Evolutionary conservation across 2,888 invertebrate species (phyloP), one percentile per base, ranked within the genome.

Genomic region (Chrysina gloriosa): DNA sequence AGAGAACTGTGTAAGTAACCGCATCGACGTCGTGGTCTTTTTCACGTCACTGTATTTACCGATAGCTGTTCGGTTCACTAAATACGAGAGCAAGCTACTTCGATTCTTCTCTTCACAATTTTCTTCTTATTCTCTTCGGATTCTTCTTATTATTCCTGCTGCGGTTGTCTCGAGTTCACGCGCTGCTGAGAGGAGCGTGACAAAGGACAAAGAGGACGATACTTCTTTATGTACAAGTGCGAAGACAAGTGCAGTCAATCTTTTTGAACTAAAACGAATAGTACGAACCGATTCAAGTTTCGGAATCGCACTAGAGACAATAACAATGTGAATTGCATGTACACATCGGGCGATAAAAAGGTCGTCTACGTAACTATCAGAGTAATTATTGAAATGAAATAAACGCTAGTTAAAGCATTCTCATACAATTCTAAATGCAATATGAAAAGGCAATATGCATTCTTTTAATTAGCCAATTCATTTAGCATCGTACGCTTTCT

Each of bases 31-130:
- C 19, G 16, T 52, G 31, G 19, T 52, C 31, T 52, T 52, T 52
- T 52, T 52, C 52, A 16, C 52, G 52, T 52, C 52, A 52, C 52
- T 31, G 14, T 61, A 29, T 61, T 61, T 61, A 61, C 58, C 42
- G 29, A 61, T 61, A 42, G 42, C 6, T 21, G 23, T 45, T 29
- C 27, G 14, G 50, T 29, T 29, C 5, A n/a, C 14, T 50, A 14
- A 14, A 25, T 25, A 14, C 39, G 7, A 31, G 14, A 25, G 25
- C 23, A 7, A 58, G 39, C 23, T 21, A 36, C 36, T 56, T 36
- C 14, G 29, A 36, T 21, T 56, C 39, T 36, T 58, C 23, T 9
- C 58, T 58, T 58, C 29, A 42, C 9, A 6, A 42, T 61, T 42
- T 52, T 31, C 52, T 52, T 39, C 27, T 42, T 9, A 3, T 11